Base-by-base conservation (phyloP, 2,888 invertebrate genomes). In the Xanthia icteritia region DNA sequence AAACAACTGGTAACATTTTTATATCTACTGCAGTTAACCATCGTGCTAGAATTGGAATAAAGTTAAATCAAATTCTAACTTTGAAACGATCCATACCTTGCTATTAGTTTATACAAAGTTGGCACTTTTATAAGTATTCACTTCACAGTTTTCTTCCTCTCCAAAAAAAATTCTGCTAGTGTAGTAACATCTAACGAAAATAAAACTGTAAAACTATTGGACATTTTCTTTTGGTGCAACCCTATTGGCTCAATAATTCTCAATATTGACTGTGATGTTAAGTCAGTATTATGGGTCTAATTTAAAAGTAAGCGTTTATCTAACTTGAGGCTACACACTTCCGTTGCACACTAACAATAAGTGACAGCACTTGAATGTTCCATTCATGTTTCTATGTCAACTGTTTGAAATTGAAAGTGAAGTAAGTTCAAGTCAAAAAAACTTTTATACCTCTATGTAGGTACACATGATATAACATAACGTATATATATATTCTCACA, bases 211-310 rank as follows among this genome's bases (percentile, higher is more conserved):
- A 63, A 60, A 45, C 13, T 9, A 42, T 17, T 1, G 0, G 2
- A 42, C 0, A 23, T 20, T 31, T 48, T n/a, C 27, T n/a, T 31
- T 23, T 68, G 75, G 76, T 79, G 77, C 89, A 90, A 60, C 84
- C 84, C 86, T 86, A 80, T 66, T 31, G 23, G 63, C 5, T 58
- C 54, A 77, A 82, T 81, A 70, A 71, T 81, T 82, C 75, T 81
- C 83, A 88, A 88, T 90, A 89, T 91, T 90, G 89, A 90, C 89
- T 81, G 75, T 79, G 79, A 81, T 88, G 76, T 90, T 92, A 89
- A 86, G 88, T 79, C 82, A 81, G 84, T 85, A 90, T 89, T 86
- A 89, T 83, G 86, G 81, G 76, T 89, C 87, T 90, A 89, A 89
- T 89, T 89, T 88, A 77, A 80, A 87, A 81, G 87, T 88, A 87